Percentiles rank a stretch among this genome's conserved stretches.
phyloP scores from a whole-genome alignment of 2,888 invertebrate species.

The Tenthredo distinguenda region DNA sequence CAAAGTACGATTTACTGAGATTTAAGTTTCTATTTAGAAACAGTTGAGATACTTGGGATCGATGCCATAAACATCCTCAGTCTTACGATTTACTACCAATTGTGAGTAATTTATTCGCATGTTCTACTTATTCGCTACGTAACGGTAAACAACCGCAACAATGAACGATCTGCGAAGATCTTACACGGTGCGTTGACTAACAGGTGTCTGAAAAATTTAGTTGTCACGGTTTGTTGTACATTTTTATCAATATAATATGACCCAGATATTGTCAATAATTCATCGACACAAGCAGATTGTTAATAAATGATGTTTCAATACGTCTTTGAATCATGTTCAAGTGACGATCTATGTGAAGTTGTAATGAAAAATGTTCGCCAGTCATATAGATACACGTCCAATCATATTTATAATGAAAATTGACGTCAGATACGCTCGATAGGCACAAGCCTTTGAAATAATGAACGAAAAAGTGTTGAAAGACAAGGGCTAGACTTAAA shows the following conservation, averaged over 20 bases:
- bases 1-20: conserved; percentile 1
- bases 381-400: background rate
- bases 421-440: background rate
- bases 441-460: background rate
- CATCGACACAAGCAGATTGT: background rate
- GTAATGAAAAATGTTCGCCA: background rate
- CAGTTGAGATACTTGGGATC: conserved; percentile 1
- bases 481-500: conserved; percentile 23
- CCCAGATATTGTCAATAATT: background rate
- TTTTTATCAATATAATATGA: background rate
- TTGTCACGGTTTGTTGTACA: background rate
- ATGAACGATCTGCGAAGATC: conserved; percentile 19
- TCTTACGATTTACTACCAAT: conserved; percentile 32
- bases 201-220: background rate
- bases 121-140: conserved; percentile 42
- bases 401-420: background rate
- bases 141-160: conserved; percentile 41
- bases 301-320: background rate
- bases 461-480: background rate
- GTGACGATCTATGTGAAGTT: background rate
- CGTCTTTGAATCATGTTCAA: background rate
- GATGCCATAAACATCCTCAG: background rate
- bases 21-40: conserved; percentile 11
- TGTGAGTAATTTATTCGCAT: conserved; percentile 41
- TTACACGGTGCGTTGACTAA: background rate